Evolutionary conservation across 2,797 vertebrate species (phyloP).

Genomic region (Squalus acanthias): DNA sequence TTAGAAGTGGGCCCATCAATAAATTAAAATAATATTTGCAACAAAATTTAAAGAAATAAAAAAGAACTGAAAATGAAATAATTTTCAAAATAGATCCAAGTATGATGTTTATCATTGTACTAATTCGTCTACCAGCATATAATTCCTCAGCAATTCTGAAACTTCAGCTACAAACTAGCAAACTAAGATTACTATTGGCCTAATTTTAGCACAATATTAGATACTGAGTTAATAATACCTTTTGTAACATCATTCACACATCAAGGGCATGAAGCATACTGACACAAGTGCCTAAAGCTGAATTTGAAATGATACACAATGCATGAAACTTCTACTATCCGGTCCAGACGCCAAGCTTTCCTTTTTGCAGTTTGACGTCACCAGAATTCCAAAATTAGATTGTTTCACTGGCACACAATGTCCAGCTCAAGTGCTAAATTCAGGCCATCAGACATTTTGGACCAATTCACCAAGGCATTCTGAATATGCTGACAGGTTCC

Average conservation of each 20-base stretch:
- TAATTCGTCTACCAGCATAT: neutral
- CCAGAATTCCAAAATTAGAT: constrained; percentile 9
- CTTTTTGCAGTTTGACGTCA: neutral
- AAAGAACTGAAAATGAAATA: neutral
- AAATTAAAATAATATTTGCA: neutral
- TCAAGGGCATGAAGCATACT: neutral
- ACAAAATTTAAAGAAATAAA: neutral
- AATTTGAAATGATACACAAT: too few species aligned
- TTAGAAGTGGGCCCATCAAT: neutral
- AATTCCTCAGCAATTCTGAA: neutral
- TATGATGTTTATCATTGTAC: neutral
- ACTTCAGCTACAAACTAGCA: neutral
- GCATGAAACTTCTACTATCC: neutral
- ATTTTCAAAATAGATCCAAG: neutral
- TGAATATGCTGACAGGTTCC: neutral
- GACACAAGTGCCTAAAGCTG: neutral
- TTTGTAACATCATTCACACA: neutral
- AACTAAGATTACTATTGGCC: neutral
- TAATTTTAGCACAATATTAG: neutral
- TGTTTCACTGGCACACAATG: neutral
- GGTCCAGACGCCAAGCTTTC: neutral
- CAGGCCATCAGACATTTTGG: neutral
- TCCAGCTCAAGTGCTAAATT: neutral
- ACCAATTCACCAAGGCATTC: neutral
- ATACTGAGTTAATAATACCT: neutral